Conservation (phyloP, 37 sponge, comb jelly and placozoan genomes). For the Amphimedon queenslandica region DNA sequence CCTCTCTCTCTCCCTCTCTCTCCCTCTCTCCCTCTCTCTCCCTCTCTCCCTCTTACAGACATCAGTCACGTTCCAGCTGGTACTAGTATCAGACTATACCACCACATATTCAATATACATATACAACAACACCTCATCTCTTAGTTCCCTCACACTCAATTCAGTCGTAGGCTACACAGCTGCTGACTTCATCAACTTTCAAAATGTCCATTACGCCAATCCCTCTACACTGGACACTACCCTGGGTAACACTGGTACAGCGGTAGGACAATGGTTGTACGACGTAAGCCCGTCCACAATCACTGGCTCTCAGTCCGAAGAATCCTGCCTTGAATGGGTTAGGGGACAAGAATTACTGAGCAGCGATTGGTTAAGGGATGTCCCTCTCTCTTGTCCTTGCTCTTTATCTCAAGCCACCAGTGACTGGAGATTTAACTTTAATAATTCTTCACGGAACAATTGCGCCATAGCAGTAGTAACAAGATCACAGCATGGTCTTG, state of each 20-base stretch:
- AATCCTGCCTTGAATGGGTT: slow-evolving; percentile 32
- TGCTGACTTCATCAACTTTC: slow-evolving; percentile 27
- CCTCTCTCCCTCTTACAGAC: no score
- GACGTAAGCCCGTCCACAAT: neutral
- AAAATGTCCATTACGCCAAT: slow-evolving; percentile 20
- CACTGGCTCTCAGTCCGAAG: neutral
- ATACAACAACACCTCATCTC: slow-evolving; percentile 2
- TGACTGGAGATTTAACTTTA: slow-evolving; percentile 44
- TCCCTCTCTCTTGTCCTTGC: slow-evolving; percentile 55
- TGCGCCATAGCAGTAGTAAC: slow-evolving; percentile 32
- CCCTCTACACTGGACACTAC: slow-evolving; percentile 5
- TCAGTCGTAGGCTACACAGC: slow-evolving; percentile 46
- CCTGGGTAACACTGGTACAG: slow-evolving; percentile 26
- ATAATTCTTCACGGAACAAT: slow-evolving; percentile 16
- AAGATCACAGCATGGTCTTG: slow-evolving; percentile 14
- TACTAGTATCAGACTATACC: slow-evolving; percentile 28
- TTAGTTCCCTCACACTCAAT: neutral
- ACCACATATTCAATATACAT: slow-evolving; percentile 37
- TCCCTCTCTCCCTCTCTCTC: slow-evolving; percentile 1
- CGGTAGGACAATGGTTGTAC: slow-evolving; percentile 42
- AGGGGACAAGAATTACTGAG: slow-evolving; percentile 1
- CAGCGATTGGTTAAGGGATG: neutral
- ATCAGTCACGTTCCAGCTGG: slow-evolving; percentile 34
- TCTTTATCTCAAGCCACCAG: slow-evolving; percentile 27
- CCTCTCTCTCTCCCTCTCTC: slow-evolving; percentile 1